Evolutionary conservation across 1,140 invertebrate genomes (phyloP), one percentile per base, ranked within the genome.

Genomic region (Protaetia brevitarsis): DNA sequence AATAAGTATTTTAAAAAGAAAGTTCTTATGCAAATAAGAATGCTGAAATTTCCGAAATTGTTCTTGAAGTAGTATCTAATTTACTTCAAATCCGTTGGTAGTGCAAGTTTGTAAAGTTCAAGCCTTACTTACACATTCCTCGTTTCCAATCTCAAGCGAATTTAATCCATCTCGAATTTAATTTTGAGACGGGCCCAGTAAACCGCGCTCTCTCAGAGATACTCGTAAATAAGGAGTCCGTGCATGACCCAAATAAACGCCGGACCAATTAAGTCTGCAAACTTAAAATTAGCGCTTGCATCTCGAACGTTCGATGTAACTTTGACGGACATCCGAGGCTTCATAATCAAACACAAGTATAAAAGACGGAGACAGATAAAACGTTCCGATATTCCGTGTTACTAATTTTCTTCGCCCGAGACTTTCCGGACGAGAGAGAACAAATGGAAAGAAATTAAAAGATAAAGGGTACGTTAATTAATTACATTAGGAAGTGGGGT

Each of bases 391-490:
- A 2, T 8, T 51, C 26, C 19, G 2, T 51, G 19, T 23, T 51
- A 19, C 41, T 21, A 51, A 51, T 51, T 51, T 51, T 8, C 7
- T 8, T 19, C 41, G 41, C 13, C n/a, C 41, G 41, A 5, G 3
- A 6, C 19, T 21, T n/a, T 51, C 41, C 11, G 11, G 41, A 8
- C 41, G 16, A 51, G n/a, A 51, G 41, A 23, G 3, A 13, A 19
- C 41, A 26, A 51, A 7, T 6, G 26, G 11, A 51, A 51, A 23
- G 41, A 51, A 51, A 51, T 7, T 51, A 23, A 16, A 51, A 51
- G n/a, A n/a, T n/a, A 51, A 11, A 23, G 26, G 41, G 41, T 23
- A 51, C 41, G 16, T 51, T 51, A 51, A 51, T 51, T 51, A 51
- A 51, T 51, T 51, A 16, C 11, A 51, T 51, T 51, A 51, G 7